Percentiles rank a stretch among this genome's conserved stretches.
Evolutionary conservation across 2,797 vertebrate species (phyloP).

Genomic region (Pteropus rufus): DNA sequence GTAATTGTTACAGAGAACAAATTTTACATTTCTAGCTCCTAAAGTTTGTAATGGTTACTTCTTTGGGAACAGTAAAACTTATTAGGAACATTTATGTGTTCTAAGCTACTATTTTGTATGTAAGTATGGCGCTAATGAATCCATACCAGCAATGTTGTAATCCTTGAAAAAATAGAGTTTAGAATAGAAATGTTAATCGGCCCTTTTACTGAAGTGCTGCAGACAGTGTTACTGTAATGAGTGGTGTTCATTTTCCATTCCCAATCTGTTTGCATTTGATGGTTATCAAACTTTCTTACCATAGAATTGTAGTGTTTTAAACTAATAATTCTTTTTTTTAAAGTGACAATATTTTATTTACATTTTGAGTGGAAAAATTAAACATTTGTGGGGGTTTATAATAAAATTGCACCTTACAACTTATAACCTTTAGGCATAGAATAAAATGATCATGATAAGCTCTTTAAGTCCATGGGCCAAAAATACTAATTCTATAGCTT

Average conservation of each 20-base stretch:
- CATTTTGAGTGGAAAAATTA: constrained; percentile 44
- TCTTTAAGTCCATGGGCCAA: constrained; percentile 30
- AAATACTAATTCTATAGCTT: constrained; percentile 15
- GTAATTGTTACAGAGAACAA: background rate
- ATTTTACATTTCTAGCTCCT: constrained; percentile 21
- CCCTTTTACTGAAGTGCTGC: background rate
- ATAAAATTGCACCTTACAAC: constrained; percentile 15
- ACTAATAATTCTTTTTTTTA: background rate
- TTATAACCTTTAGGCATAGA: constrained; percentile 25
- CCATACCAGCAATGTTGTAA: background rate
- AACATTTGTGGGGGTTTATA: background rate
- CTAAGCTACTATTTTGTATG: background rate
- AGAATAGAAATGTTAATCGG: constrained; percentile 8
- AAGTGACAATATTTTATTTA: constrained; percentile 42
- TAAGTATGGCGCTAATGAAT: background rate
- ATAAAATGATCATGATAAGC: constrained; percentile 31
- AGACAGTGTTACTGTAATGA: background rate
- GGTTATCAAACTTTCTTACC: constrained; percentile 23
- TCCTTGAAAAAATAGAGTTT: constrained; percentile 34
- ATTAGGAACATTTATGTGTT: background rate
- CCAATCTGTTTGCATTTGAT: constrained; percentile 28
- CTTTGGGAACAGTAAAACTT: background rate
- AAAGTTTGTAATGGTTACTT: constrained; percentile 24
- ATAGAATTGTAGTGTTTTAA: constrained; percentile 46
- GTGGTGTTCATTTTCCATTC: constrained; percentile 34